These are phyloP conservation scores for Hydrozoanthus tunicans DNA, from an alignment of 64 coral and sea anemone genomes.

Conservation along the genomic window DNA sequence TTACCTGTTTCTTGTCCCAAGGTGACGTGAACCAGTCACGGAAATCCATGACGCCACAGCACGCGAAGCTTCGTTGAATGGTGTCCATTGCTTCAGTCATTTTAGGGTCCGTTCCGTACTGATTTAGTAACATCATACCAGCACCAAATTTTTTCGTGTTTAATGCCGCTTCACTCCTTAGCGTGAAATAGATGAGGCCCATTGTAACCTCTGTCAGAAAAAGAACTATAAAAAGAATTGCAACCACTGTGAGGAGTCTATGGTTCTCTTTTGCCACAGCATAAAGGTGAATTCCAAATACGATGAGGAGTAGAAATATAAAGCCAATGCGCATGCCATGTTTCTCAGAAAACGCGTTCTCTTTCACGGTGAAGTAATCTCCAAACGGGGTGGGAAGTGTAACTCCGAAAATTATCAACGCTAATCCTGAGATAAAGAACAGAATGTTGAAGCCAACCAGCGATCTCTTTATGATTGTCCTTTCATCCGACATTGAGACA, in stretches of 20 bases:
- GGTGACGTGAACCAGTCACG: slow-evolving; percentile 92
- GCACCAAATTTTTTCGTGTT: slow-evolving; percentile 66
- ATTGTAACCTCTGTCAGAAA: slow-evolving; percentile 77
- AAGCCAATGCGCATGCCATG: slow-evolving; percentile 64
- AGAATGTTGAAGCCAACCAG: slow-evolving; percentile 75
- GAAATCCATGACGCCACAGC: slow-evolving; percentile 86
- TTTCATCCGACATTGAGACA: slow-evolving; percentile 58
- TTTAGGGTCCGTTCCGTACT: slow-evolving; percentile 72
- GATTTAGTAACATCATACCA: slow-evolving; percentile 68
- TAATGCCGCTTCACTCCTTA: slow-evolving; percentile 56
- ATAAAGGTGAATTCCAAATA: slow-evolving; percentile 63
- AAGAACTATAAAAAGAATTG: slow-evolving; percentile 69
- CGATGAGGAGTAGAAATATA: slow-evolving; percentile 60
- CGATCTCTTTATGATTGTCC: slow-evolving; percentile 69
- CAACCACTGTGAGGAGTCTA: slow-evolving; percentile 77
- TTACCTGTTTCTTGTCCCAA: slow-evolving; percentile 82
- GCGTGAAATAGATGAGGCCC: slow-evolving; percentile 75
- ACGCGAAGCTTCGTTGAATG: slow-evolving; percentile 75
- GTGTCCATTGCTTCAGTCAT: slow-evolving; percentile 75
- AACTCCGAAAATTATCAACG: slow-evolving; percentile 74
- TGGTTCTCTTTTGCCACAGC: slow-evolving; percentile 78
- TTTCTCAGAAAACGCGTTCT: slow-evolving; percentile 56
- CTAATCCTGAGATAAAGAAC: slow-evolving; percentile 66
- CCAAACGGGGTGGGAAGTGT: slow-evolving; percentile 82
- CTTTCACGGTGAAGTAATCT: slow-evolving; percentile 78